Evolutionary conservation across 2,113 vertebrate genomes (phyloP), one percentile per base, ranked within the genome.

Genomic region (Spea multiplicata): DNA sequence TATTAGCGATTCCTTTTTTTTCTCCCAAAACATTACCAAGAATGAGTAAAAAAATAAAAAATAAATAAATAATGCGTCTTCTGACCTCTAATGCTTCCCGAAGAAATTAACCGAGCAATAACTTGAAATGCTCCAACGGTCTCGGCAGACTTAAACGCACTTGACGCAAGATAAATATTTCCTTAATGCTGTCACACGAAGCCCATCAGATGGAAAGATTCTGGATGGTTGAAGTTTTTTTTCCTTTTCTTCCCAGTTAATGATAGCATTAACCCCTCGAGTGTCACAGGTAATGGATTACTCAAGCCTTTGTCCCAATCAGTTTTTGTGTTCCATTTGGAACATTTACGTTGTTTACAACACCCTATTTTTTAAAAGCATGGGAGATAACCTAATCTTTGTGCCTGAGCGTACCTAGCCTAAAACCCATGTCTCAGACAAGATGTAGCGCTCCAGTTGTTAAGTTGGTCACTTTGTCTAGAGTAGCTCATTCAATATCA

Each of bases 131-230:
- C 69, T 78, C 48, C 49, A 50, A 13, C 49, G 53, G 47, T 50
- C 76, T 45, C 57, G 62, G 5, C 44, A 4, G 44, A 30, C 69
- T 5, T 55, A 50, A 55, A 78, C 64, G 69, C 45, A 55, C 59
- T 72, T 30, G 69, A 64, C 53, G 68, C 52, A n/a, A 59, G 69
- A 78, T 72, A 72, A 78, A 78, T 71, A 78, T 78, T 78, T 78
- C 44, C 76, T 73, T 79, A 79, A 79, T 79, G 66, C 61, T 66
- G 61, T 66, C 49, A 45, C 49, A 16, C 55, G 16, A 66, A 52
- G 68, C 66, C 69, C 30, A n/a, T 73, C 76, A 55, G 8, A 5
- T 55, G 44, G 61, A 44, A 50, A 6, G 44, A 66, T 1, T 10
- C 30, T 59, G 12, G 17, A 65, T 2, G 55, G 12, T 0, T 59